phyloP scores from a whole-genome alignment of 2,888 invertebrate species.

The Empis livida region DNA sequence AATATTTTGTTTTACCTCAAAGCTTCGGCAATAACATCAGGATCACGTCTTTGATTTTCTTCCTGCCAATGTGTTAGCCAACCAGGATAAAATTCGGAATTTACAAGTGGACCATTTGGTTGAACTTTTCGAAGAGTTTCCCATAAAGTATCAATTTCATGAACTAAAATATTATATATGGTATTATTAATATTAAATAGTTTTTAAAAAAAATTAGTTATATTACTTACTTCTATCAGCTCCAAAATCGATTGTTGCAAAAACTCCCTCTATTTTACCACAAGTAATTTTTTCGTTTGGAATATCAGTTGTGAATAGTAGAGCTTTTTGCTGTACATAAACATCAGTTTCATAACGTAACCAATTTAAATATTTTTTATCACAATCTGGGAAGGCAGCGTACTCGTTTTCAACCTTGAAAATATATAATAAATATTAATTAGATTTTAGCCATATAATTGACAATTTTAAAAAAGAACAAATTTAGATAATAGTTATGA shows the following conservation, averaged over 20 bases:
- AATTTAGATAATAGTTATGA: too few relatives aligned
- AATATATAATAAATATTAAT: not conserved
- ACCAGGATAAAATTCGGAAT: conserved; percentile 85
- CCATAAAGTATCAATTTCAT: conserved; percentile 34
- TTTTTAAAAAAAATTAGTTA: not conserved
- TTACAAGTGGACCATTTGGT: conserved; percentile 68
- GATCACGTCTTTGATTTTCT: conserved; percentile 42
- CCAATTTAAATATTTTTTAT: conserved; percentile 52
- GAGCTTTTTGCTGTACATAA: conserved; percentile 36
- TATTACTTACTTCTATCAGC: conserved; percentile 34
- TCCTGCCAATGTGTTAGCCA: conserved; percentile 87
- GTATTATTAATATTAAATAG: not conserved
- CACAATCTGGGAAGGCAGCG: conserved; percentile 62
- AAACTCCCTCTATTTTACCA: conserved; percentile 57
- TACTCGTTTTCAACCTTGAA: conserved; percentile 69
- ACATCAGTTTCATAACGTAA: conserved; percentile 48
- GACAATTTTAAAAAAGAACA: too few relatives aligned
- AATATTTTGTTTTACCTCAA: conserved; percentile 24
- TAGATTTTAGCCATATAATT: too few relatives aligned
- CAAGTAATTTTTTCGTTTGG: conserved; percentile 35
- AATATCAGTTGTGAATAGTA: conserved; percentile 76
- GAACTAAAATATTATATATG: conserved; percentile 15
- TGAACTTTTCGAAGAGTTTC: conserved; percentile 38
- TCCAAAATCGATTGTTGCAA: conserved; percentile 69
- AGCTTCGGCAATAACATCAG: conserved; percentile 40